phyloP scores from a whole-genome alignment of 2,888 invertebrate species.

The Elegia similella region DNA sequence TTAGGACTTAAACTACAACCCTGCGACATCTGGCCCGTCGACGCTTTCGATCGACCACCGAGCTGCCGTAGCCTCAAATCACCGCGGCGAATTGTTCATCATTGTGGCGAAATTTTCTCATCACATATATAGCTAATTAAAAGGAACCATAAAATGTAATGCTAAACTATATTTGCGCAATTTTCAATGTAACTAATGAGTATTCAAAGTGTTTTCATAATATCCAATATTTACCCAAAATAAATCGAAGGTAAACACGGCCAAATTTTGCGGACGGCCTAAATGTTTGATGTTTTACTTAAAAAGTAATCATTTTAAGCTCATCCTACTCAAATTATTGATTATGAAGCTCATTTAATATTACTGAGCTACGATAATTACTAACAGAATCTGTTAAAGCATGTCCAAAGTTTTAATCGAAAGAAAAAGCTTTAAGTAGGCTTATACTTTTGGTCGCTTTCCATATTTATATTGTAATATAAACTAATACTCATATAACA shows the following conservation, averaged over 20 bases:
- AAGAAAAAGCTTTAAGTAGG: not conserved
- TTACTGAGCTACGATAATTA: not conserved
- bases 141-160: too few relatives aligned
- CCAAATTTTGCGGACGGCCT: not conserved
- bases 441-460: too few relatives aligned
- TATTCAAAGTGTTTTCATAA: not conserved
- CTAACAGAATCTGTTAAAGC: not conserved
- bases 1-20: too few relatives aligned
- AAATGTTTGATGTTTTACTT: not conserved
- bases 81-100: too few relatives aligned
- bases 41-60: too few relatives aligned
- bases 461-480: too few relatives aligned
- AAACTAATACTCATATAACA: too few relatives aligned
- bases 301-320: not conserved
- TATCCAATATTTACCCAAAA: not conserved
- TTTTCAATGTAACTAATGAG: not conserved
- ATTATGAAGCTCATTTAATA: constrained; percentile 3
- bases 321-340: not conserved
- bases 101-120: too few relatives aligned
- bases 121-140: too few relatives aligned
- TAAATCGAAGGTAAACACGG: not conserved
- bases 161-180: not conserved
- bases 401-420: not conserved
- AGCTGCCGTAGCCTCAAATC: too few relatives aligned
- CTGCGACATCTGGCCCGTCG: too few relatives aligned